Evolutionary conservation across 2,888 invertebrate species (phyloP).

Genomic region (Aelia acuminata): DNA sequence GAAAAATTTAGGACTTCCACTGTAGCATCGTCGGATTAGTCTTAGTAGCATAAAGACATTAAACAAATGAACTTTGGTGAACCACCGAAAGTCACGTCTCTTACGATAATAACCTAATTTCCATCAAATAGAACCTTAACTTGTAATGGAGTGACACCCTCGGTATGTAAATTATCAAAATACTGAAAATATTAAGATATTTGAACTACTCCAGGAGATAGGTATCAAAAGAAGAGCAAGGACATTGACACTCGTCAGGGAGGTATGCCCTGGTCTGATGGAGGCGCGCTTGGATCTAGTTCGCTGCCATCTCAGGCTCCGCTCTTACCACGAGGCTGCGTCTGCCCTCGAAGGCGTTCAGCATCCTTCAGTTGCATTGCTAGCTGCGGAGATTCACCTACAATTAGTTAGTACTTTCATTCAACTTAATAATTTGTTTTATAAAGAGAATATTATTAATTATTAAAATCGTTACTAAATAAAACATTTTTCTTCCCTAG

Average conservation of each 20-base stretch:
- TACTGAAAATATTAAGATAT: too few species aligned
- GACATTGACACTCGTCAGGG: slow-evolving; percentile 64
- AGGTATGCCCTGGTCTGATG: slow-evolving; percentile 82
- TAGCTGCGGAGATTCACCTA: slow-evolving; percentile 88
- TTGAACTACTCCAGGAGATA: not conserved
- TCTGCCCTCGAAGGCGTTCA: slow-evolving; percentile 75
- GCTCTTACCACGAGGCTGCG: slow-evolving; percentile 67
- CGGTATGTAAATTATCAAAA: too few species aligned
- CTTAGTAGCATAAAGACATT: too few species aligned
- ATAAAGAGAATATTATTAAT: not conserved
- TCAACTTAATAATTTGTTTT: not conserved
- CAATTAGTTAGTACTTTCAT: slow-evolving; percentile 68
- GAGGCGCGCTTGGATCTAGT: slow-evolving; percentile 69
- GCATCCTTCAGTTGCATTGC: slow-evolving; percentile 85
- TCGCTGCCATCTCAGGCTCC: slow-evolving; percentile 63
- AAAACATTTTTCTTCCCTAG: slow-evolving; percentile 68
- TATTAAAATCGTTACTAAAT: not conserved
- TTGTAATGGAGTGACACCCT: too few species aligned
- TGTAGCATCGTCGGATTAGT: too few species aligned
- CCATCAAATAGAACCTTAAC: too few species aligned
- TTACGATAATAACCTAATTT: too few species aligned
- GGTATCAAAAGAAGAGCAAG: slow-evolving; percentile 59
- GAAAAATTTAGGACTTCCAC: too few species aligned
- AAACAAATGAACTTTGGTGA: too few species aligned
- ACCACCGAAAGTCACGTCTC: too few species aligned